Evolutionary conservation across 2,113 vertebrate species (phyloP).

Genomic region (Syrmaticus mikado): DNA sequence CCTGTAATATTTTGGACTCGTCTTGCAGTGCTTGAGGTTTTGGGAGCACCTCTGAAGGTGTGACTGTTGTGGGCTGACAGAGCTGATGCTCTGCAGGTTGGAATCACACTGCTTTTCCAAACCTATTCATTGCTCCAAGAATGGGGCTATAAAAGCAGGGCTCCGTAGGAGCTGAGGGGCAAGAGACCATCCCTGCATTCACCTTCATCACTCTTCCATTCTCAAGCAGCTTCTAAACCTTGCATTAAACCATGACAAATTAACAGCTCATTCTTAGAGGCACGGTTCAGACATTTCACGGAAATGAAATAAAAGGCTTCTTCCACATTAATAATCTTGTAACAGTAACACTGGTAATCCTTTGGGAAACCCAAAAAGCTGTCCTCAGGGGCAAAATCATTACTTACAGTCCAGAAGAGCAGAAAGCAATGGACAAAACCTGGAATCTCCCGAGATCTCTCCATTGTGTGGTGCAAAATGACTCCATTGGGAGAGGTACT

Average conservation of each 20-base stretch:
- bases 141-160: background rate
- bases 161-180: background rate
- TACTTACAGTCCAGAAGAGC: background rate
- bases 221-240: background rate
- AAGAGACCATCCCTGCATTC: background rate
- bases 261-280: background rate
- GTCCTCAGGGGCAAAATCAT: background rate
- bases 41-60: background rate
- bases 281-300: background rate
- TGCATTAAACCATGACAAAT: background rate
- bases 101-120: background rate
- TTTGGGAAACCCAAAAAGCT: background rate
- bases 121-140: background rate
- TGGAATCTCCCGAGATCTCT: background rate
- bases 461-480: background rate
- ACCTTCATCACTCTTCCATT: background rate
- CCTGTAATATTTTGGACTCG: rapidly evolving
- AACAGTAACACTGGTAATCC: background rate
- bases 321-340: background rate
- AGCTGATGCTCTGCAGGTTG: background rate
- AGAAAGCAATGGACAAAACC: background rate
- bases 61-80: background rate
- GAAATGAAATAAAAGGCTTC: background rate
- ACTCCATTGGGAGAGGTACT: background rate
- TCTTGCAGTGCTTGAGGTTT: background rate